phyloP scores from a whole-genome alignment of 2,888 invertebrate genomes.

The Mylabris sibirica region DNA sequence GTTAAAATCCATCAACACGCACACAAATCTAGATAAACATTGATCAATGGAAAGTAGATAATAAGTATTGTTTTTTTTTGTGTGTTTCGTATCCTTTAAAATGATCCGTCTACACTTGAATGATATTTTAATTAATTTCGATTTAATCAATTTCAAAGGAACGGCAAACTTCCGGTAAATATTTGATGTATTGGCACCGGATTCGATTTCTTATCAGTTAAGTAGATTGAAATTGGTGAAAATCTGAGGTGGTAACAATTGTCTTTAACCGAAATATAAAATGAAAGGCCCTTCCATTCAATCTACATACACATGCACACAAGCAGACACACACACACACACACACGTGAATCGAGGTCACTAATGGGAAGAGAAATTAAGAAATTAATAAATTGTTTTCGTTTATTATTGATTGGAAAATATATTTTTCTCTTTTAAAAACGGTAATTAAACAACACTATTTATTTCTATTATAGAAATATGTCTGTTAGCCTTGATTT shows the following conservation, averaged over 20 bases:
- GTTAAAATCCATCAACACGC: conserved; percentile 13
- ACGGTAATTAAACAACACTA: background rate
- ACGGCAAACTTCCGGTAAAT: conserved; percentile 28
- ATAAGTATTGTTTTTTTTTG: conserved; percentile 16
- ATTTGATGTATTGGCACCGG: conserved; percentile 21
- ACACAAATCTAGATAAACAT: conserved; percentile 23
- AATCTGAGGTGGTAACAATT: background rate
- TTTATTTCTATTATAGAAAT: background rate
- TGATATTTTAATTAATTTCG: conserved; percentile 25
- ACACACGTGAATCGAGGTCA: conserved; percentile 29
- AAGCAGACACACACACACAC: too few relatives aligned
- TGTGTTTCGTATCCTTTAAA: conserved; percentile 10
- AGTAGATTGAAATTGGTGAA: conserved; percentile 15
- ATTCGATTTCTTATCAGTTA: conserved; percentile 18
- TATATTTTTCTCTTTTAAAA: background rate
- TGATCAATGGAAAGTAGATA: conserved; percentile 30
- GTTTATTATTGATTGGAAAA: background rate
- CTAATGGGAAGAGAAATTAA: conserved; percentile 37
- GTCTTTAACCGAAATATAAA: conserved; percentile 1
- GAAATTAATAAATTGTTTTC: conserved; percentile 5
- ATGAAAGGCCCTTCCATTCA: conserved; percentile 16
- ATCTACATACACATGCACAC: background rate
- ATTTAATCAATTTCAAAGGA: conserved; percentile 3
- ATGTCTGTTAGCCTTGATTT: background rate
- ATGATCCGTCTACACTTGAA: conserved; percentile 19